Evolutionary conservation across 2,113 vertebrate species (phyloP).

Genomic region (Sterrhoptilus dennistouni): DNA sequence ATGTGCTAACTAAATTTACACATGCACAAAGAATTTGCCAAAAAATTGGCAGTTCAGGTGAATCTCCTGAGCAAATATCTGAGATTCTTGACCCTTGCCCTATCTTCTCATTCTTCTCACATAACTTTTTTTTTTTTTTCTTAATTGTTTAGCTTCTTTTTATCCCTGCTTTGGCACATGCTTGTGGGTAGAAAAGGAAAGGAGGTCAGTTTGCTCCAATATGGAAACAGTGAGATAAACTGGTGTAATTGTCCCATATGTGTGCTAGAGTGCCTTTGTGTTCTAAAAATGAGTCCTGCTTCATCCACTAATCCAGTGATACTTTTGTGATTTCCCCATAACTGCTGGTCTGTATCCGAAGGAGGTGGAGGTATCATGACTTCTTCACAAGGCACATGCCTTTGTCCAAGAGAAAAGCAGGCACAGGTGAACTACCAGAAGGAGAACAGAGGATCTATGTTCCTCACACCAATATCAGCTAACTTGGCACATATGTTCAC

Average conservation of each 20-base stretch:
- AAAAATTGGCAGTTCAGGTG: neutral
- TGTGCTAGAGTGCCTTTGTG: neutral
- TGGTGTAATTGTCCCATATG: neutral
- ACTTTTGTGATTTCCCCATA: neutral
- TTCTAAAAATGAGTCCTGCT: neutral
- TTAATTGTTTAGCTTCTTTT: neutral
- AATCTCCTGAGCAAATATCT: neutral
- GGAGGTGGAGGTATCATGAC: neutral
- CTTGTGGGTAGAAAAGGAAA: neutral
- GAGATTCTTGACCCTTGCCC: neutral
- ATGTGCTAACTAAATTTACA: neutral
- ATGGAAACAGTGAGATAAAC: neutral
- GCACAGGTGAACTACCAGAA: neutral
- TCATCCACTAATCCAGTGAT: neutral
- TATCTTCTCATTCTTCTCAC: neutral
- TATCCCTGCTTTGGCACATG: neutral
- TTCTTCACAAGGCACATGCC: neutral
- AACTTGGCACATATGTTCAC: neutral
- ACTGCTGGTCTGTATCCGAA: neutral
- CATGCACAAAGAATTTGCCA: fast-evolving
- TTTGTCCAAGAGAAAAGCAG: neutral
- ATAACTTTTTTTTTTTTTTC: fast-evolving
- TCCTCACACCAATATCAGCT: neutral
- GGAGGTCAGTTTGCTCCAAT: neutral
- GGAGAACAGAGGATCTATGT: neutral